Conservation (phyloP, 2,113 vertebrate species). For the Gallinago jamesoni region DNA sequence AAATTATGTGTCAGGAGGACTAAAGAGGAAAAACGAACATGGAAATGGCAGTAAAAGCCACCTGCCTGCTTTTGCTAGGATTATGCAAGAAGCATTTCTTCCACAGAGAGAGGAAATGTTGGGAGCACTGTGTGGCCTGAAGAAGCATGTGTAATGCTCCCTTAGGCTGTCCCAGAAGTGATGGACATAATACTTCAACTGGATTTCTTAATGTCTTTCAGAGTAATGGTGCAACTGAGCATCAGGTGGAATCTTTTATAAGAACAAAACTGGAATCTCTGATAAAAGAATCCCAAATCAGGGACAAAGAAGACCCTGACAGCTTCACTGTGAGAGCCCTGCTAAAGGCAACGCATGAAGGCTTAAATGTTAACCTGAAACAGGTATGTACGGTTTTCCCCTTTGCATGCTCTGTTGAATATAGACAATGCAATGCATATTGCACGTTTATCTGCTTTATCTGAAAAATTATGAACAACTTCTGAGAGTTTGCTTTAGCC, state of each 20-base stretch:
- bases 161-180: not conserved
- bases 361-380: conserved; percentile 88
- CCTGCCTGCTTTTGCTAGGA: not conserved
- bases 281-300: conserved; percentile 91
- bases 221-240: conserved; percentile 86
- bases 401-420: accelerated
- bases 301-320: conserved; percentile 94
- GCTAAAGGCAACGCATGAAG: conserved; percentile 91
- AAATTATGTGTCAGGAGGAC: not conserved
- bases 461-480: not conserved
- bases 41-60: not conserved
- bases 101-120: not conserved
- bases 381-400: conserved; percentile 77
- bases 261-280: conserved; percentile 94
- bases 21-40: not conserved
- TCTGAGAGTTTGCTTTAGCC: not conserved
- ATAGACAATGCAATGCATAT: no score
- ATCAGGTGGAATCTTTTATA: conserved; percentile 94
- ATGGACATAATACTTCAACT: not conserved
- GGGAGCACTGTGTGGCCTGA: not conserved
- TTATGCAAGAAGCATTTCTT: not conserved
- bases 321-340: conserved; percentile 94
- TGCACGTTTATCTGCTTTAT: no score
- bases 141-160: not conserved
- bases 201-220: conserved; percentile 66